These are phyloP conservation scores for Chorisops tibialis DNA, from an alignment of 2,888 invertebrate species.

Conservation along the genomic window DNA sequence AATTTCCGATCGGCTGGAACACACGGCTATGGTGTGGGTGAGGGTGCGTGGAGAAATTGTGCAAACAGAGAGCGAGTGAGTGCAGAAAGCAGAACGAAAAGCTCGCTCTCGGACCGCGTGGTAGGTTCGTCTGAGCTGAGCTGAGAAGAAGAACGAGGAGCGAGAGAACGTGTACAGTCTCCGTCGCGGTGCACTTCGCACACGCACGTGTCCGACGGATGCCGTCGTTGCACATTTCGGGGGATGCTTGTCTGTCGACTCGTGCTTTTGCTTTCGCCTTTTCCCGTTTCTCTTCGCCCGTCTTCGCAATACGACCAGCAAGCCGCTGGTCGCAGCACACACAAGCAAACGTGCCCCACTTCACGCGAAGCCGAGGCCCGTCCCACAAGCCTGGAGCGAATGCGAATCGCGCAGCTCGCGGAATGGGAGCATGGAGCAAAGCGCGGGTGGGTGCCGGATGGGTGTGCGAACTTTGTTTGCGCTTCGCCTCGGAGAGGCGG, in stretches of 20 bases:
- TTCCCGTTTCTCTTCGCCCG: background rate
- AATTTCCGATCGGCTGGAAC: too few relatives aligned
- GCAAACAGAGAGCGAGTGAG: too few relatives aligned
- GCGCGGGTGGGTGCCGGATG: background rate
- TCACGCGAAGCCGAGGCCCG: constrained; percentile 8
- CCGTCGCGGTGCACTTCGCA: background rate
- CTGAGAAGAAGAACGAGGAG: too few relatives aligned
- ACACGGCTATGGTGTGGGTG: background rate
- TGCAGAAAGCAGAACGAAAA: too few relatives aligned
- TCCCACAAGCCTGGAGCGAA: constrained; percentile 21
- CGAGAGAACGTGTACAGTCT: background rate
- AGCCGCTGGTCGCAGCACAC: too few relatives aligned
- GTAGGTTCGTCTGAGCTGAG: too few relatives aligned
- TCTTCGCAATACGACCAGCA: background rate
- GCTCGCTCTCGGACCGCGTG: too few relatives aligned
- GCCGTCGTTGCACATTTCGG: background rate
- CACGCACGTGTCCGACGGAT: constrained; percentile 4
- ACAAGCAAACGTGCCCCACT: constrained; percentile 18
- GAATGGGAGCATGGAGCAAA: constrained; percentile 1
- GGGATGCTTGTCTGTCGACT: background rate
- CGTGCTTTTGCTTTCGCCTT: background rate
- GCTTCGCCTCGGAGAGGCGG: constrained; percentile 29
- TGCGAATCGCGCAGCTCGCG: constrained; percentile 33
- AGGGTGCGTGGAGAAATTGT: background rate
- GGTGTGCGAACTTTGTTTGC: constrained; percentile 21